phyloP scores from a whole-genome alignment of 2,797 vertebrate genomes.

The Molossus molossus region DNA sequence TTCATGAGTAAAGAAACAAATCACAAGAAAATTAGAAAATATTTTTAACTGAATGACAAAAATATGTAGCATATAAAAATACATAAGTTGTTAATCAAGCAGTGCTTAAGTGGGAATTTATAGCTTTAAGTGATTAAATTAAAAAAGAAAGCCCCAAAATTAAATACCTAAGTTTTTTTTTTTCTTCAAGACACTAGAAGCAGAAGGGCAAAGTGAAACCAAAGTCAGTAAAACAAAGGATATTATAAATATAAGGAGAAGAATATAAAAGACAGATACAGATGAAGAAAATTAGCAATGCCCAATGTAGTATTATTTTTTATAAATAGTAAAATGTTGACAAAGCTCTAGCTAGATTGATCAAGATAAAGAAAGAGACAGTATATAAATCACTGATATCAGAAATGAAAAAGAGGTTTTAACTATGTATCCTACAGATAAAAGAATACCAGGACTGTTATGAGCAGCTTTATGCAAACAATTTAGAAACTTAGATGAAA shows the following conservation, averaged over 20 bases:
- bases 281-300: background rate
- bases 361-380: background rate
- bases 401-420: background rate
- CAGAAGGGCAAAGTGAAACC: background rate
- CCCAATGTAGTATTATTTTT: background rate
- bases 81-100: background rate
- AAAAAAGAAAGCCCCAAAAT: background rate
- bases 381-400: background rate
- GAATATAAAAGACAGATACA: background rate
- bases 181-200: background rate
- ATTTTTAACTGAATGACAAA: background rate
- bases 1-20: background rate
- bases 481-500: background rate
- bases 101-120: background rate
- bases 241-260: background rate
- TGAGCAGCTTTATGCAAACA: background rate
- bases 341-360: background rate
- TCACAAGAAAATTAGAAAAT: conserved; percentile 5
- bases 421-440: background rate
- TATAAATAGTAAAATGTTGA: background rate
- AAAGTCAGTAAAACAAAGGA: background rate
- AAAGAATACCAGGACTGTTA: background rate
- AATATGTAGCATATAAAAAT: background rate
- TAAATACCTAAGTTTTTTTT: background rate
- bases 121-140: background rate